Evolutionary conservation across 92 coral and sea anemone species (phyloP).

Genomic region (Virgularia gustaviana): DNA sequence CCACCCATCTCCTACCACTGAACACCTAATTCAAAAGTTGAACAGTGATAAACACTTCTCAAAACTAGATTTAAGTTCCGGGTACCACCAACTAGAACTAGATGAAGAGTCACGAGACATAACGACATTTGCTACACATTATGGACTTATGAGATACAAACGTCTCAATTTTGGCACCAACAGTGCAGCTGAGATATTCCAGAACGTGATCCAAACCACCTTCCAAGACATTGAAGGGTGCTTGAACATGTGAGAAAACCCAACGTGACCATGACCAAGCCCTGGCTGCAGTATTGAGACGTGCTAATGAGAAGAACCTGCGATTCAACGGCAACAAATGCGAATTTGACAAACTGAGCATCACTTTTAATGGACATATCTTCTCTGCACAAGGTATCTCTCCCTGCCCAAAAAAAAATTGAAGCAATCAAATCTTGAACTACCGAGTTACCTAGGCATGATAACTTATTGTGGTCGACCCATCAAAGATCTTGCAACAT

Average conservation of each 20-base stretch:
- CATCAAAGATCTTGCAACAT: conserved; percentile 31
- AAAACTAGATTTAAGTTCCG: background rate
- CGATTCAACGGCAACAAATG: conserved; percentile 13
- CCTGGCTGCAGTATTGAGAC: conserved; percentile 6
- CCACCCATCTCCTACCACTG: background rate
- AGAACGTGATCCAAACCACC: background rate
- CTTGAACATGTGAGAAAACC: conserved; percentile 11
- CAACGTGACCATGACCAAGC: conserved; percentile 17
- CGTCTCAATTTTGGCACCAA: background rate
- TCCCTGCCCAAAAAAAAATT: conserved; percentile 17
- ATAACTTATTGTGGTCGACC: conserved; percentile 19
- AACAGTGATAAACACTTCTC: background rate
- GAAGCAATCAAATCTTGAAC: conserved; percentile 11
- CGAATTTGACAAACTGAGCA: conserved; percentile 9
- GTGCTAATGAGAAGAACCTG: conserved; percentile 1
- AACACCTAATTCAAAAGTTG: background rate
- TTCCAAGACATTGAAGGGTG: background rate
- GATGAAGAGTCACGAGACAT: background rate
- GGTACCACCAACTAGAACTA: background rate
- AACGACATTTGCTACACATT: background rate
- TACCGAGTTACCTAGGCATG: conserved; percentile 20
- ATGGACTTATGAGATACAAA: background rate
- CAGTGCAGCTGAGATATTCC: background rate
- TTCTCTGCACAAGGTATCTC: conserved; percentile 23
- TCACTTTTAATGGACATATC: conserved; percentile 9